Conservation (phyloP, 2,797 vertebrate genomes). For the Sylvilagus floridanus region DNA sequence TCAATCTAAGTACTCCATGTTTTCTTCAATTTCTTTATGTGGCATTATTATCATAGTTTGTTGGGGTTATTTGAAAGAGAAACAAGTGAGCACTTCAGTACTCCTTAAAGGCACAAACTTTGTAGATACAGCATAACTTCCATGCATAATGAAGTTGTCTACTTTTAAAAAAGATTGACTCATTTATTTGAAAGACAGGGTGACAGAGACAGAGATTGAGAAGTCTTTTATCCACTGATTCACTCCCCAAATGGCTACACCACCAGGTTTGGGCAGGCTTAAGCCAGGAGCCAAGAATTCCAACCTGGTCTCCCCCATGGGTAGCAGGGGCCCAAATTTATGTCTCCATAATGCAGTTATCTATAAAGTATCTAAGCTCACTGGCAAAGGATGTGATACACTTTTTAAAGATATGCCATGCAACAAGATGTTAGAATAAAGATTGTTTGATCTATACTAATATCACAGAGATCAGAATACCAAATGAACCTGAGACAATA, state of each 20-base stretch:
- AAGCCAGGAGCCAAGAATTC: too few relatives aligned
- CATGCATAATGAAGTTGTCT: constrained; percentile 31
- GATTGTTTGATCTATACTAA: background rate
- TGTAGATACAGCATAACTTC: background rate
- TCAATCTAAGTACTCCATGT: background rate
- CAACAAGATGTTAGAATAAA: background rate
- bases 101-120: background rate
- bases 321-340: too few relatives aligned
- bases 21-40: constrained; percentile 5
- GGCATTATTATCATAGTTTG: background rate
- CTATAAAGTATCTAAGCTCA: constrained; percentile 15
- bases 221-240: too few relatives aligned
- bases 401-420: background rate
- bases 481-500: background rate
- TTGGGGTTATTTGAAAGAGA: background rate
- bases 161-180: too few relatives aligned
- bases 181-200: too few relatives aligned
- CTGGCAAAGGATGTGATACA: background rate
- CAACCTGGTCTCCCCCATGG: too few relatives aligned
- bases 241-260: too few relatives aligned
- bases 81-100: background rate
- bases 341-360: background rate
- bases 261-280: too few relatives aligned
- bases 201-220: too few relatives aligned
- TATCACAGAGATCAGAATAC: background rate